Conservation (phyloP, 2,888 invertebrate species). For the Andrena minutula region DNA sequence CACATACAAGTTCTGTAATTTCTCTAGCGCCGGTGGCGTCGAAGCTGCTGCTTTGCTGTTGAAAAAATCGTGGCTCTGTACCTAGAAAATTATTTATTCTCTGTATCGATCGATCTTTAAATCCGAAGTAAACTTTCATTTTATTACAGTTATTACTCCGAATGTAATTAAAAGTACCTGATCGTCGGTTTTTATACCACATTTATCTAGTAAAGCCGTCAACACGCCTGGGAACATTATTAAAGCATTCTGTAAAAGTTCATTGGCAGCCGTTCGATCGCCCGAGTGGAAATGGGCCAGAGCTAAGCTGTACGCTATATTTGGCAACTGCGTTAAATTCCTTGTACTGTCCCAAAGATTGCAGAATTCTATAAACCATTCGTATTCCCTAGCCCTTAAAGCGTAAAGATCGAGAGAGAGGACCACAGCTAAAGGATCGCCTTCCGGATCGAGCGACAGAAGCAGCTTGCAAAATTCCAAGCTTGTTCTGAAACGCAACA, state of each 20-base stretch:
- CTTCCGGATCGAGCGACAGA: conserved; percentile 91
- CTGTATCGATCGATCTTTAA: not conserved
- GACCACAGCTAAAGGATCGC: conserved; percentile 91
- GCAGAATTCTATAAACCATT: conserved; percentile 89
- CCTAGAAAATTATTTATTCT: conserved; percentile 67
- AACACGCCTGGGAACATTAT: conserved; percentile 93
- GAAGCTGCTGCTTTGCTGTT: conserved; percentile 85
- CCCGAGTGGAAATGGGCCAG: conserved; percentile 89
- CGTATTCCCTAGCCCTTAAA: conserved; percentile 90
- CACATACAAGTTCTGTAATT: conserved; percentile 91
- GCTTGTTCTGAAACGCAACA: conserved; percentile 88
- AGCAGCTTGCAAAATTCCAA: conserved; percentile 94
- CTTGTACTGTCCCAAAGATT: conserved; percentile 88
- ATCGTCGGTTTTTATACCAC: conserved; percentile 90
- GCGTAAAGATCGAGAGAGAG: conserved; percentile 94
- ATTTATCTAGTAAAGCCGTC: conserved; percentile 90
- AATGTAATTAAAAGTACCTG: conserved; percentile 80
- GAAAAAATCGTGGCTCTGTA: conserved; percentile 80
- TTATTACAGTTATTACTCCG: not conserved
- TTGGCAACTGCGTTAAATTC: conserved; percentile 93
- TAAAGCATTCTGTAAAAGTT: conserved; percentile 90
- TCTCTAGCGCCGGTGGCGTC: conserved; percentile 88
- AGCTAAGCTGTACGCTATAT: conserved; percentile 93
- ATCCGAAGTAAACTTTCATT: not conserved
- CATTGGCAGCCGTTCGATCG: conserved; percentile 86